Conservation (phyloP, 2,888 invertebrate species). For the Pseudeuparius sepicola region DNA sequence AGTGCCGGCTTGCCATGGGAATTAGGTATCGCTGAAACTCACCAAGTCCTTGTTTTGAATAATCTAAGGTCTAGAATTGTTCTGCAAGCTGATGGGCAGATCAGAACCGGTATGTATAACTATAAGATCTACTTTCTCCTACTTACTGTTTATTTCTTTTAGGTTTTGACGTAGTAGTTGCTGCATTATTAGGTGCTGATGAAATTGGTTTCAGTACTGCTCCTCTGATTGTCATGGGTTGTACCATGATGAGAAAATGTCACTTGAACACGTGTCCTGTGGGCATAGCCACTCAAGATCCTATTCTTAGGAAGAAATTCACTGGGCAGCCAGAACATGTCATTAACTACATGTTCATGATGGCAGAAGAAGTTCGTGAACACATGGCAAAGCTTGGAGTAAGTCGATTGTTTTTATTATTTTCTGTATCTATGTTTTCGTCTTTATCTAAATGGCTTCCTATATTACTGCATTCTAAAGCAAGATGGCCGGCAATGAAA, state of each 20-base stretch:
- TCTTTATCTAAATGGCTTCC: too few species aligned
- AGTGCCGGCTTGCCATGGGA: conserved; percentile 98
- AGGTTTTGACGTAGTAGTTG: conserved; percentile 92
- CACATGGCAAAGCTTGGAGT: conserved; percentile 91
- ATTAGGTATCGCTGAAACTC: conserved; percentile 95
- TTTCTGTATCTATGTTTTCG: background rate
- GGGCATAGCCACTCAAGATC: conserved; percentile 98
- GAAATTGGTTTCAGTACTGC: conserved; percentile 99
- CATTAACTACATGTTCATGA: conserved; percentile 92
- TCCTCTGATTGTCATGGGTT: conserved; percentile 93
- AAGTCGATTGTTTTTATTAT: conserved; percentile 40
- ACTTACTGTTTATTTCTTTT: too few species aligned
- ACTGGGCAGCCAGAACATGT: conserved; percentile 97
- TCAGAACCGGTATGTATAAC: conserved; percentile 61
- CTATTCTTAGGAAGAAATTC: conserved; percentile 88
- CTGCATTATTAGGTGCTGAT: conserved; percentile 92
- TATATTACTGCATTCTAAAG: too few species aligned
- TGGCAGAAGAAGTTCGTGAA: conserved; percentile 92
- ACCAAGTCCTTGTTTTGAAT: conserved; percentile 91
- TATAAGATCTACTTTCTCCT: background rate
- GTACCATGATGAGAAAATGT: conserved; percentile 99
- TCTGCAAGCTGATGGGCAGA: conserved; percentile 93
- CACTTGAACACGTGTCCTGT: conserved; percentile 99
- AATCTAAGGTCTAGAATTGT: conserved; percentile 87
- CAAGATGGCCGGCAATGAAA: too few species aligned